phyloP scores from a whole-genome alignment of 2,797 vertebrate species.

The Caiman crocodilus region DNA sequence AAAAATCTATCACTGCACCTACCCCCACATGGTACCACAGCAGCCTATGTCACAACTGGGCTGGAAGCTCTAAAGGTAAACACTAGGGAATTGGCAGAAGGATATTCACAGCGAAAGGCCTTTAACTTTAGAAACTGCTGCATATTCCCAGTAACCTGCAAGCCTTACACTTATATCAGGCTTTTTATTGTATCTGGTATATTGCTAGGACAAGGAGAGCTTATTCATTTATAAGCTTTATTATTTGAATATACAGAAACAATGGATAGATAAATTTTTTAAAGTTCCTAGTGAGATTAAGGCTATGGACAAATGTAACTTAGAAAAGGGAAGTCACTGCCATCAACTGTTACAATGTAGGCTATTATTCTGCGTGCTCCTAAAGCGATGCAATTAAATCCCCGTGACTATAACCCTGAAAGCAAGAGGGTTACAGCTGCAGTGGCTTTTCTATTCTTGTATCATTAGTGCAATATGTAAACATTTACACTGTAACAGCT shows the following conservation, averaged over 20 bases:
- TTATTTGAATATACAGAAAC: not conserved
- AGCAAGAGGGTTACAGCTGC: too few species aligned
- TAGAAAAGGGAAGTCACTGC: too few species aligned
- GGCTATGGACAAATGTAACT: too few species aligned
- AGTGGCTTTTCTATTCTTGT: too few species aligned
- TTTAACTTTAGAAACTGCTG: not conserved
- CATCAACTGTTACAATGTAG: too few species aligned
- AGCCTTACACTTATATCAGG: not conserved
- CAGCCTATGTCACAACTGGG: not conserved
- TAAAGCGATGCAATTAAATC: too few species aligned
- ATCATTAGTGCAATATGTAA: too few species aligned
- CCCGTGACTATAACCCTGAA: too few species aligned
- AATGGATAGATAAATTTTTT: not conserved
- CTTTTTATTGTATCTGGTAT: not conserved
- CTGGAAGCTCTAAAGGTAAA: not conserved
- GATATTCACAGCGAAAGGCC: not conserved
- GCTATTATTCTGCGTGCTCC: too few species aligned
- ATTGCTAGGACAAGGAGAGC: not conserved
- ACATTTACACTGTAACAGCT: too few species aligned
- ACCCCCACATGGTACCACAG: not conserved
- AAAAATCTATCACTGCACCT: not conserved
- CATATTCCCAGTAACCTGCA: not conserved
- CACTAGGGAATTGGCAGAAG: not conserved
- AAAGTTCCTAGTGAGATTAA: not conserved
- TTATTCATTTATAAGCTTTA: not conserved